Evolutionary conservation across 2,113 vertebrate genomes (phyloP), one percentile per base, ranked within the genome.

Genomic region (Syngnathus scovelli): DNA sequence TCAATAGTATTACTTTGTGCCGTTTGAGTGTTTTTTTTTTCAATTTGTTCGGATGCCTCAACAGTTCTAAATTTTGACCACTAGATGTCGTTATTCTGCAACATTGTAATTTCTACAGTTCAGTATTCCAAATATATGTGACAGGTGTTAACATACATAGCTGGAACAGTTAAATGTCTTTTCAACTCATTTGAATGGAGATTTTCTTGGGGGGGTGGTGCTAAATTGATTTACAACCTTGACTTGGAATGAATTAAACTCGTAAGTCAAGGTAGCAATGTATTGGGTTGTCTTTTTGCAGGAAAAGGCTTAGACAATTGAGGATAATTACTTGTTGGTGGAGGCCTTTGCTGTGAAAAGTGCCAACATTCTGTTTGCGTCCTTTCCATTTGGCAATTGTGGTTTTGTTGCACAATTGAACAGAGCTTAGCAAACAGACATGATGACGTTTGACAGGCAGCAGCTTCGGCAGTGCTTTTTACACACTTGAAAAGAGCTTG

Each of bases 401-500:
- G 49, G 36, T 71, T 39, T 66, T 46, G 27, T 62, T 13, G 43
- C 48, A 64, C 59, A 70, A 18, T 43, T 15, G 13, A 44, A 54
- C 12, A 33, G 49, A 55, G 56, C 44, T 69, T 65, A 61, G 67
- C 68, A 69, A 69, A 77, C 48, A 70, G 63, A 55, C 37, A 60
- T 16, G 68, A 21, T 64, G 52, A 52, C 70, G 64, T 0, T 48
- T 69, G 75, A 77, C 60, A 52, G 66, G 64, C 39, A 12, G 41
- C 72, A 44, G n/a, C 61, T 67, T 58, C 13, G 71, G 69, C 64
- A 46, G 56, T 13, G 19, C 68, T 64, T 15, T 59, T 58, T 16
- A 18, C 64, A 70, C 64, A 67, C 75, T 82, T 80, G 69, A 75
- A 74, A 83, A 76, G 70, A 72, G 76, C 76, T 77, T 19, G 46